These are phyloP conservation scores for Tinea semifulvella DNA, from an alignment of 2,888 invertebrate genomes.

Conservation along the genomic window DNA sequence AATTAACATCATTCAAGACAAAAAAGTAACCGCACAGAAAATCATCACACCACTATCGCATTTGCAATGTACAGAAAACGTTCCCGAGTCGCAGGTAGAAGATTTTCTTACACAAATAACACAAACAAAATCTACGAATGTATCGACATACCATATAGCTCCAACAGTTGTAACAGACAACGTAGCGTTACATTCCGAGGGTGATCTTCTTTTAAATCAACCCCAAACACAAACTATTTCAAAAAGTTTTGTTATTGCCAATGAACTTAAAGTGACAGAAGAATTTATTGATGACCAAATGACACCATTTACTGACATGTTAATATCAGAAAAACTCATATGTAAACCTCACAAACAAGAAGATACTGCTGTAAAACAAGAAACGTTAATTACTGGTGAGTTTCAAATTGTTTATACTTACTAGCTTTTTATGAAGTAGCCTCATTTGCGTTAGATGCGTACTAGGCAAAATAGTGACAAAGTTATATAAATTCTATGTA, in stretches of 20 bases:
- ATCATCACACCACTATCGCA: constrained; percentile 39
- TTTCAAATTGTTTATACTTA: too few relatives aligned
- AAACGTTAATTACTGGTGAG: constrained; percentile 39
- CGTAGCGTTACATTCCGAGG: constrained; percentile 44
- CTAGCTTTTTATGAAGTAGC: too few relatives aligned
- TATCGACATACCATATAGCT: constrained; percentile 37
- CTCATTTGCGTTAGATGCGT: too few relatives aligned
- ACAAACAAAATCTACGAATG: constrained; percentile 31
- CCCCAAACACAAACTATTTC: constrained; percentile 35
- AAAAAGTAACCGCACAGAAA: constrained; percentile 34
- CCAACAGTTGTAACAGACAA: constrained; percentile 47
- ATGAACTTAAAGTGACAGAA: constrained; percentile 39
- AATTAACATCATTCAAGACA: constrained; percentile 21
- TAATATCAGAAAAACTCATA: constrained; percentile 26
- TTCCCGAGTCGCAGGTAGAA: constrained; percentile 33
- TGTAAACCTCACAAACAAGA: constrained; percentile 29
- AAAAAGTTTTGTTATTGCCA: constrained; percentile 34
- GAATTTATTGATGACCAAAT: constrained; percentile 43
- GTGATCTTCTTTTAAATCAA: constrained; percentile 33
- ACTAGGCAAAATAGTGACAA: too few relatives aligned
- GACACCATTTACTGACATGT: constrained; percentile 28
- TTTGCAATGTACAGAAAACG: constrained; percentile 46
- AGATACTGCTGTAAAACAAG: constrained; percentile 41
- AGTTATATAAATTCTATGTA: too few relatives aligned
- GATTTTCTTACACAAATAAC: constrained; percentile 31